phyloP scores from a whole-genome alignment of 2,113 vertebrate species.

The Recurvirostra avosetta region DNA sequence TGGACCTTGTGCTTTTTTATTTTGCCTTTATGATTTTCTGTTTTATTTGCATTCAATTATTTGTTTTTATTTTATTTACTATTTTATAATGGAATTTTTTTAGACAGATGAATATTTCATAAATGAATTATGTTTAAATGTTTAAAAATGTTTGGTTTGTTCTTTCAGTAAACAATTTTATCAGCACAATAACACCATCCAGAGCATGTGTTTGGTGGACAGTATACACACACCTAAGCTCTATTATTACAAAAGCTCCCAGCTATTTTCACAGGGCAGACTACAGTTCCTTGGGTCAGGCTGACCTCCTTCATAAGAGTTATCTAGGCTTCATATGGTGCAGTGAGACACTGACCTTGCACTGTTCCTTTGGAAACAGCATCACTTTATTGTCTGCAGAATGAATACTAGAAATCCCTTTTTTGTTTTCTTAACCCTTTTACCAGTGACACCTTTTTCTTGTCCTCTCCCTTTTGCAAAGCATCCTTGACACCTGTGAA shows the following conservation, averaged over 20 bases:
- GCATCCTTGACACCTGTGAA: not conserved
- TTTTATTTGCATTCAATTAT: constrained; percentile 61
- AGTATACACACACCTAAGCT: not conserved
- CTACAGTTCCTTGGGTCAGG: not conserved
- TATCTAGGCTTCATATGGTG: not conserved
- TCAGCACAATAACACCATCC: constrained; percentile 48
- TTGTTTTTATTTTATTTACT: constrained; percentile 60
- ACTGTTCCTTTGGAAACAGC: not conserved
- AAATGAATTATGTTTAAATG: constrained; percentile 62
- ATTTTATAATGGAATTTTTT: constrained; percentile 64
- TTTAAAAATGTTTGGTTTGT: constrained; percentile 62
- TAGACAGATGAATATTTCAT: constrained; percentile 58
- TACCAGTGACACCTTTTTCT: not conserved
- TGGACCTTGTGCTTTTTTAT: not conserved
- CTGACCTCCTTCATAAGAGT: not conserved
- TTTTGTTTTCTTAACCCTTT: not conserved
- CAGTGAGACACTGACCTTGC: not conserved
- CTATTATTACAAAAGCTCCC: not conserved
- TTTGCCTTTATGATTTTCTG: not conserved
- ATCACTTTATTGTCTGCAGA: not conserved
- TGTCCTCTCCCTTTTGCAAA: not conserved
- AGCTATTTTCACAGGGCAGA: not conserved
- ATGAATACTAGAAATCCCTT: not conserved
- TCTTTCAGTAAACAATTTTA: constrained; percentile 61
- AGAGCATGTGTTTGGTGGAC: constrained; percentile 35